phyloP scores from a whole-genome alignment of 2,797 vertebrate species.

The Nannoperca obscura region DNA sequence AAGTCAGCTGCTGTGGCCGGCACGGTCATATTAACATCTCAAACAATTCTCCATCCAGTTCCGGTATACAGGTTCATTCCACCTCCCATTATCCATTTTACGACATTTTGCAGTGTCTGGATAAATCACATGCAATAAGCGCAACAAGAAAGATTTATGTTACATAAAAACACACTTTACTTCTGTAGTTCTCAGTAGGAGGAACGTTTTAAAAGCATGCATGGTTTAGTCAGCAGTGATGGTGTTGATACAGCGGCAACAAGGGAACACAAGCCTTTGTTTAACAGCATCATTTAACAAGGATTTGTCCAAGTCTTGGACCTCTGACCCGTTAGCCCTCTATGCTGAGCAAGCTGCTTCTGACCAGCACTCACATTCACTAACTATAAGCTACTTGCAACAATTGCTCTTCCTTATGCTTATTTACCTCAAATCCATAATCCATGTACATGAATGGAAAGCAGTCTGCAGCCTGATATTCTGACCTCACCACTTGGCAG shows the following conservation, averaged over 20 bases:
- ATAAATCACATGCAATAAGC: not conserved
- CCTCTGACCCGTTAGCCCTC: constrained; percentile 32
- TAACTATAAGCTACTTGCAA: constrained; percentile 35
- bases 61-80: not conserved
- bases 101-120: not conserved
- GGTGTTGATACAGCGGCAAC: not conserved
- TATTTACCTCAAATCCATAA: constrained; percentile 21
- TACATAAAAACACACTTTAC: not conserved
- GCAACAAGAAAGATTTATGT: not conserved
- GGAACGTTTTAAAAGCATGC: not conserved
- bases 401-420: constrained; percentile 9
- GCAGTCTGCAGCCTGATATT: not conserved
- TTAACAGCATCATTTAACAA: constrained; percentile 27
- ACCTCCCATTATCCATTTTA: not conserved
- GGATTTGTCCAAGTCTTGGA: constrained; percentile 32
- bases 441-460: not conserved
- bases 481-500: not conserved
- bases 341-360: constrained; percentile 44
- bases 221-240: constrained; percentile 1
- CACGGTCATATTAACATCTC: not conserved
- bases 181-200: not conserved
- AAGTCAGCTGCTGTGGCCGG: not conserved
- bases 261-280: not conserved
- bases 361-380: constrained; percentile 30
- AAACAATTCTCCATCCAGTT: not conserved